Percentiles rank a stretch among this genome's conserved stretches.
Conservation (phyloP, 1,140 invertebrate genomes). For the Brachionus rotundiformis region DNA sequence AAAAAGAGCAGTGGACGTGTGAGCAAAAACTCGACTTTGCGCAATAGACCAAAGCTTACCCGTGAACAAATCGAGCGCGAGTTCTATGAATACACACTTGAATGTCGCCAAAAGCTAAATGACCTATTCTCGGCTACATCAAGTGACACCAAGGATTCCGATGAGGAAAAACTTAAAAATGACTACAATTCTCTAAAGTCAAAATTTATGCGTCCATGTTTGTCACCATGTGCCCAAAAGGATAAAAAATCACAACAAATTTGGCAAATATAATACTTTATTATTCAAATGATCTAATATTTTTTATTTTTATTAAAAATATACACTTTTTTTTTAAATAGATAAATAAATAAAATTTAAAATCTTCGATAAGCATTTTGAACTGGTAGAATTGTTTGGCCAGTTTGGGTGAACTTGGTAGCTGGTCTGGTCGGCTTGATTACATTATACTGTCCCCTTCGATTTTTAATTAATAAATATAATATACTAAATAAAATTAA, state of each 20-base stretch:
- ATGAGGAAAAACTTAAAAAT: conserved; percentile 27
- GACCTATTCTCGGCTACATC: conserved; percentile 28
- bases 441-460: conserved; percentile 47
- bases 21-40: background rate
- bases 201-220: conserved; percentile 23
- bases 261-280: conserved; percentile 11
- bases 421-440: conserved; percentile 48
- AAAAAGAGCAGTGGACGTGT: conserved; percentile 22
- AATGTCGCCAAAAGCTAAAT: conserved; percentile 36
- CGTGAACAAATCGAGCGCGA: conserved; percentile 46
- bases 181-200: conserved; percentile 6
- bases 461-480: background rate
- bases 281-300: background rate
- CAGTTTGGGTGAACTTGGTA: conserved; percentile 48
- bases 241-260: background rate
- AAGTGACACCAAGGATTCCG: background rate
- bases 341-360: too few species aligned
- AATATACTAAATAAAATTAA: background rate
- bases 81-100: conserved; percentile 46
- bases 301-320: too few species aligned
- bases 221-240: background rate
- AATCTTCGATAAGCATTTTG: conserved; percentile 51
- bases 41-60: background rate
- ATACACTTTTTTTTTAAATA: too few species aligned
- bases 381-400: conserved; percentile 45